phyloP scores from a whole-genome alignment of 2,797 vertebrate species.

The Chaunax sp. region DNA sequence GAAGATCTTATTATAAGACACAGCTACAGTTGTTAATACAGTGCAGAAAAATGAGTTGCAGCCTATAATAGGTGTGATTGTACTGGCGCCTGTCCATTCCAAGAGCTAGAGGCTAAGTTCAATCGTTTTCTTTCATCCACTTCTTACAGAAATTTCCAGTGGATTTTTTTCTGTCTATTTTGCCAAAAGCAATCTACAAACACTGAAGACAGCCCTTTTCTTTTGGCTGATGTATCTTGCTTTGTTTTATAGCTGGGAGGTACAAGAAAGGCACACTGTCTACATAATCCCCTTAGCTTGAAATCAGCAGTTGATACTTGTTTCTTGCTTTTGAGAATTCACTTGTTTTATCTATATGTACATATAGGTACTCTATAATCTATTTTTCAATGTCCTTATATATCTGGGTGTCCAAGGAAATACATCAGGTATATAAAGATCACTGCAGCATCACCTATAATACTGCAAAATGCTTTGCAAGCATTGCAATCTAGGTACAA shows the following conservation, averaged over 20 bases:
- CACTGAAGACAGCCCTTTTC: constrained; percentile 56
- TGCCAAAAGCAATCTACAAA: constrained; percentile 64
- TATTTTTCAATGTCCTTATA: too few relatives aligned
- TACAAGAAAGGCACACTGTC: constrained; percentile 64
- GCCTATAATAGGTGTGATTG: constrained; percentile 44
- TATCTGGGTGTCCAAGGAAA: too few relatives aligned
- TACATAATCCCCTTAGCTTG: constrained; percentile 72
- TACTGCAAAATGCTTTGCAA: too few relatives aligned
- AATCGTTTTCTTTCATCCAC: constrained; percentile 62
- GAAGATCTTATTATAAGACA: constrained; percentile 61
- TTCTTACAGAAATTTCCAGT: constrained; percentile 59
- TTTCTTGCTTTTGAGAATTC: constrained; percentile 49
- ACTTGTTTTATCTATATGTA: constrained; percentile 55
- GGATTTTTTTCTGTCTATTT: constrained; percentile 33
- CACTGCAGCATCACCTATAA: too few relatives aligned
- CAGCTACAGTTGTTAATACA: constrained; percentile 37
- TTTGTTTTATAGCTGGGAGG: constrained; percentile 75
- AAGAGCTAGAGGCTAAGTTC: constrained; percentile 59
- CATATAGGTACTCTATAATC: too few relatives aligned
- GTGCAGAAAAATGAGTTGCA: constrained; percentile 20
- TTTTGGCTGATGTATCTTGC: constrained; percentile 61
- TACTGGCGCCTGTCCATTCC: constrained; percentile 43
- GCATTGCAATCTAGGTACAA: background rate
- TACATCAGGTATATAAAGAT: too few relatives aligned
- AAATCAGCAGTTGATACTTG: constrained; percentile 64